Conservation (phyloP, 1,140 invertebrate genomes). For the Drosophila kikkawai region DNA sequence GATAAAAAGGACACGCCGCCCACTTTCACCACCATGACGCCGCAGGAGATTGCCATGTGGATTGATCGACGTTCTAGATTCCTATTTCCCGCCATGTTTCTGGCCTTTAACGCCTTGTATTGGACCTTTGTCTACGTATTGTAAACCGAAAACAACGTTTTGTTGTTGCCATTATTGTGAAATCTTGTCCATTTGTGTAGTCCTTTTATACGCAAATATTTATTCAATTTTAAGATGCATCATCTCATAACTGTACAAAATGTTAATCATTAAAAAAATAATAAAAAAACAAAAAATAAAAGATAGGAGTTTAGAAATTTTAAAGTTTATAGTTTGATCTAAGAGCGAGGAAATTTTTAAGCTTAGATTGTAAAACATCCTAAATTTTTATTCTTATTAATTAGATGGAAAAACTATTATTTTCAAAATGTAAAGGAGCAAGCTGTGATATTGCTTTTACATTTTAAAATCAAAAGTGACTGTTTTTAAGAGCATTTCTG, state of each 20-base stretch:
- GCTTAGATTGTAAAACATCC: too few relatives aligned
- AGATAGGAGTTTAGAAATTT: not conserved
- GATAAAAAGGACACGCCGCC: constrained; percentile 68
- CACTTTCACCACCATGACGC: constrained; percentile 91
- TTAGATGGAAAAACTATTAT: too few relatives aligned
- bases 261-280: constrained; percentile 57
- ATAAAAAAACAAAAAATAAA: not conserved
- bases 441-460: not conserved
- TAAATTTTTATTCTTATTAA: too few relatives aligned
- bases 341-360: too few relatives aligned
- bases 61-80: constrained; percentile 91
- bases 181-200: constrained; percentile 62
- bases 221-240: constrained; percentile 52
- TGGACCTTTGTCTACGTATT: constrained; percentile 90
- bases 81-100: constrained; percentile 91
- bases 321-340: not conserved
- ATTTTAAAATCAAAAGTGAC: not conserved
- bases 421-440: not conserved
- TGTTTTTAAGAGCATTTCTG: not conserved
- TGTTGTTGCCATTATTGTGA: constrained; percentile 54
- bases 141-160: constrained; percentile 24
- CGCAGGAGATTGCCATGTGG: constrained; percentile 94
- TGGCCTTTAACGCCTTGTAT: constrained; percentile 93
- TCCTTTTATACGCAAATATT: constrained; percentile 54
- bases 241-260: constrained; percentile 60